Evolutionary conservation across 2,113 vertebrate species (phyloP), one percentile per base, ranked within the genome.

Genomic region (Excalfactoria chinensis): DNA sequence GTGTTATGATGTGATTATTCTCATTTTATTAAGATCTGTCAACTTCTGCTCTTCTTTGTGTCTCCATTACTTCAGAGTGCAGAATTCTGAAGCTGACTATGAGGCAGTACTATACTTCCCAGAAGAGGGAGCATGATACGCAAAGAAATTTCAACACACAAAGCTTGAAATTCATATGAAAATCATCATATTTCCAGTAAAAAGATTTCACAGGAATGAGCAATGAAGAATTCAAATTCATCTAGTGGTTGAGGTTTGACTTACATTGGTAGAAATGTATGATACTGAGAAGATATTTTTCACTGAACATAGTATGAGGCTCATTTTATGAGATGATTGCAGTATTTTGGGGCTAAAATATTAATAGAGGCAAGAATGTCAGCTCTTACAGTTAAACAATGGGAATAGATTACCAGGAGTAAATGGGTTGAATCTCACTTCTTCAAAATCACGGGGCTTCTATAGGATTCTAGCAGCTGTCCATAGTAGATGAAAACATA

Each of bases 111-210:
- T 49, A 10, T 63, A 5, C 37, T 77, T 69, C 12, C 6, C 55
- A 73, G 22, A 14, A 49, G 11, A 35, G 12, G 5, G 1, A 7
- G 1, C 7, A 35, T 78, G 19, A 12, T 51, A 82, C 0, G 0
- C 5, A 56, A 93, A 73, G 4, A 9, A 40, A 53, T 28, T 53
- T 5, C 23, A 25, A 49, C 23, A 49, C 48, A 49, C 18, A 1
- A 22, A 12, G 2, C 4, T 87, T 49, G 3, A 60, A 66, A 66
- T 70, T 92, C 1, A 46, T 62, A 10, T 37, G 5, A 9, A 76
- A 77, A 62, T 81, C 3, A 23, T 51, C 15, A 41, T 21, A 4
- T 28, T 84, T 1, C 18, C 66, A 77, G 64, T 60, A 77, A 77
- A 23, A 83, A 76, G 15, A 40, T 58, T 71, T 41, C 2, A 12